Base-by-base conservation (phyloP, 37 sponge, comb jelly and placozoan genomes). In the Geodia barretti region DNA sequence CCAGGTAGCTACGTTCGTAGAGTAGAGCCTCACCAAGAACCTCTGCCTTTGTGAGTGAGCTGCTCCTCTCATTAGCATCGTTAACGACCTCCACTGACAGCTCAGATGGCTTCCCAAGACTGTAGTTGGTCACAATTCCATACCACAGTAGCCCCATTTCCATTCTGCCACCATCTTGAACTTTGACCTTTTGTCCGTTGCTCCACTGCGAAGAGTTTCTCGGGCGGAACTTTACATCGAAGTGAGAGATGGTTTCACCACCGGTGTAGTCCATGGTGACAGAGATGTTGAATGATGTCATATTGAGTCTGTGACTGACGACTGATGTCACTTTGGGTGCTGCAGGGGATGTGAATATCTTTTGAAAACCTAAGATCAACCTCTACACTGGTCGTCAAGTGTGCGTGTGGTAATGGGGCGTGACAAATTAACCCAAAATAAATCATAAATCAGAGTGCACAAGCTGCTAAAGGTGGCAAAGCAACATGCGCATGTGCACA, bases 251-350 rank as follows among this genome's bases (percentile, higher is more conserved):
- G 34, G 59, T 1, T 9, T 43, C 60, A 25, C 60, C 75, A 26
- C 75, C 75, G 26, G 75, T 74, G 60, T 74, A 74, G 30, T 3
- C 60, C 33, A 74, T 34, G 34, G 25, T 7, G 32, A 58, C 5
- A 1, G 59, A 20, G 30, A 33, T 24, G 11, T 4, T 59, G 75
- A 74, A 74, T 4, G 32, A 28, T 42, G 75, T 74, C 29, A n/a
- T 59, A 28, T 47, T 58, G 75, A 54, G 33, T 59, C 75, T 24
- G 26, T 25, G 25, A 9, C 29, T 31, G 20, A 32, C 68, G 20
- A 68, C 33, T 3, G 20, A 31, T 20, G 33, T 21, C 20, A 33
- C 9, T 1, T 28, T 20, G 68, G 68, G 68, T 17, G 54, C 54
- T 47, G 54, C 54, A 47, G 7, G n/a, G n/a, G n/a, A n/a, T n/a